Evolutionary conservation across 1,140 invertebrate genomes (phyloP).

Genomic region (Agrypnia vestita): DNA sequence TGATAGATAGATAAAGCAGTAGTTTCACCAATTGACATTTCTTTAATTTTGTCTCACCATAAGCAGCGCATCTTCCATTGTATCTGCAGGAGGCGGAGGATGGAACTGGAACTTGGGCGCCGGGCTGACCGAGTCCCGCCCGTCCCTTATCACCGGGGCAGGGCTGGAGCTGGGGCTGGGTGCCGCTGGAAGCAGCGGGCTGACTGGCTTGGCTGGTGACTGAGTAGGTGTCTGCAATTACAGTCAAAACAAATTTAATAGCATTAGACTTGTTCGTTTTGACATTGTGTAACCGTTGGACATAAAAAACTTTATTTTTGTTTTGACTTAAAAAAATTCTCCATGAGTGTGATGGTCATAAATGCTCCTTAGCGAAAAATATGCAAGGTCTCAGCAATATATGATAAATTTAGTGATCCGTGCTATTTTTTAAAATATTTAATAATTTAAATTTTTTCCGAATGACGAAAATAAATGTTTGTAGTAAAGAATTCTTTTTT

Average conservation of each 20-base stretch:
- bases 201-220: slow-evolving; percentile 51
- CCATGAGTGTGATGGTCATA: too few species aligned
- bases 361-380: too few species aligned
- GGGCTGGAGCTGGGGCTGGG: slow-evolving; percentile 52
- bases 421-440: too few species aligned
- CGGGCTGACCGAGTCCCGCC: slow-evolving; percentile 49
- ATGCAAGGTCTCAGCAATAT: too few species aligned
- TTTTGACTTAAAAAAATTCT: too few species aligned
- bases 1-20: too few species aligned
- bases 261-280: background rate
- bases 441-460: too few species aligned
- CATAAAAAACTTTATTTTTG: too few species aligned
- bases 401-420: too few species aligned
- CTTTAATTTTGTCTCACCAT: slow-evolving; percentile 1
- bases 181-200: slow-evolving; percentile 63
- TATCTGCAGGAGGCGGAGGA: slow-evolving; percentile 49
- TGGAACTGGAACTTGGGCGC: slow-evolving; percentile 57
- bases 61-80: slow-evolving; percentile 4
- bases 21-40: too few species aligned
- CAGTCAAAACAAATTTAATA: slow-evolving; percentile 14
- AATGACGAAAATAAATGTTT: too few species aligned
- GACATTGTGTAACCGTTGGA: background rate
- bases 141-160: background rate
- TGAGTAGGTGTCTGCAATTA: slow-evolving; percentile 55
- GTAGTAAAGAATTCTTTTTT: too few species aligned